These are phyloP conservation scores for Cirrhinus molitorella DNA, from an alignment of 2,797 vertebrate genomes.

Conservation along the genomic window DNA sequence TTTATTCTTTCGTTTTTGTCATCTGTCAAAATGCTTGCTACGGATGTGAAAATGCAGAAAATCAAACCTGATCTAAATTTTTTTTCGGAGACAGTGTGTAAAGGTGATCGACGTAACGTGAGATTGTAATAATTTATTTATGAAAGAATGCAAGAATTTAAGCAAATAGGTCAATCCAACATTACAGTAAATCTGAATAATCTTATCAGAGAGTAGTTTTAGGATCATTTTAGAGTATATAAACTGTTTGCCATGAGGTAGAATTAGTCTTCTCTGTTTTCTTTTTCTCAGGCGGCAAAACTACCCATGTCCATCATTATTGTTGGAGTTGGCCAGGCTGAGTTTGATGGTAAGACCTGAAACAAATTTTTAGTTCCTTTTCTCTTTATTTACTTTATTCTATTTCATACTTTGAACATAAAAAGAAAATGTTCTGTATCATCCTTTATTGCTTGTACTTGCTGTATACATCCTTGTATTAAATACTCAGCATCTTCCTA, in stretches of 20 bases:
- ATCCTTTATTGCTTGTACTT: not conserved
- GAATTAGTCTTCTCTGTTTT: slow-evolving; percentile 17
- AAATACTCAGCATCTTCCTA: not conserved
- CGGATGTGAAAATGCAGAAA: no score
- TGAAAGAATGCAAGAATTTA: no score
- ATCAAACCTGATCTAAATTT: no score
- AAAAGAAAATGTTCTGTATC: not conserved
- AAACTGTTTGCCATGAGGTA: slow-evolving; percentile 18
- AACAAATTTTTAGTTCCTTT: no score
- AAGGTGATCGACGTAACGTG: no score
- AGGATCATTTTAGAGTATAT: not conserved
- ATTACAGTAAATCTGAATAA: not conserved
- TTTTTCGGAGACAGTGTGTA: no score
- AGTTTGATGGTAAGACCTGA: slow-evolving; percentile 90
- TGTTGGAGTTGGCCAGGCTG: slow-evolving; percentile 93
- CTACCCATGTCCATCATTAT: slow-evolving; percentile 99
- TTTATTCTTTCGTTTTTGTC: no score
- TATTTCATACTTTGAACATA: not conserved
- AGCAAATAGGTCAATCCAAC: not conserved
- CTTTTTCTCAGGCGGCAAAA: slow-evolving; percentile 85
- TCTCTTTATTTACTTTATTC: not conserved
- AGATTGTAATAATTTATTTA: no score
- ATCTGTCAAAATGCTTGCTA: no score
- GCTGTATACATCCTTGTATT: not conserved
- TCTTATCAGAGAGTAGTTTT: not conserved